Percentiles rank a stretch among this genome's conserved stretches.
Evolutionary conservation across 2,113 vertebrate genomes (phyloP).

Genomic region (Spilogale gracilis): DNA sequence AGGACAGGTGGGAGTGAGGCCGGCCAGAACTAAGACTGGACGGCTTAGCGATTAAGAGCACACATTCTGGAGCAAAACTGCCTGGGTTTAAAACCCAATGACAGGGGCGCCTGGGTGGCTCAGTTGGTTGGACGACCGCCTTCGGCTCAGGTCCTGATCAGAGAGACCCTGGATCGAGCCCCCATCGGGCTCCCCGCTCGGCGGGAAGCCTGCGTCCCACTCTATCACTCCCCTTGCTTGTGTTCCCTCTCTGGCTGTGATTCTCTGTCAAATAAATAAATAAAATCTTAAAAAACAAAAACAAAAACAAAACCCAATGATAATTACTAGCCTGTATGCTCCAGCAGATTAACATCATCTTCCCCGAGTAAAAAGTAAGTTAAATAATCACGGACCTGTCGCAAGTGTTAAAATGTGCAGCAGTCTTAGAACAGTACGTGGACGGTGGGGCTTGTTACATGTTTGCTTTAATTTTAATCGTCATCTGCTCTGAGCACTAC

Average conservation of each 20-base stretch:
- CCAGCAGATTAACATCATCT: neutral
- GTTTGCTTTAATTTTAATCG: neutral
- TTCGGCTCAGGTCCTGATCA: too few species aligned
- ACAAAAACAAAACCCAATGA: neutral
- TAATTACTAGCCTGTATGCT: neutral
- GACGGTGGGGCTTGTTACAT: neutral
- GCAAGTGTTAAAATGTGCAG: neutral
- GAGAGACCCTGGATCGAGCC: too few species aligned
- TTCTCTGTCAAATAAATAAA: too few species aligned
- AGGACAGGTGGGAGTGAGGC: neutral
- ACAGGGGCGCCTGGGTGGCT: too few species aligned
- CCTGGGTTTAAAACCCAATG: too few species aligned
- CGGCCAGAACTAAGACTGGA: neutral
- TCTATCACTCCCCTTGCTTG: too few species aligned
- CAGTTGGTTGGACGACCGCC: too few species aligned
- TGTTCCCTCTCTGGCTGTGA: too few species aligned
- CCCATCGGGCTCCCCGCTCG: too few species aligned
- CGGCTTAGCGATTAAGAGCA: neutral
- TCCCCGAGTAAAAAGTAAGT: neutral
- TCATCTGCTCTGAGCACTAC: neutral
- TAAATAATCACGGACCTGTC: neutral
- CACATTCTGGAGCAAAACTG: neutral
- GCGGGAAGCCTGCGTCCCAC: too few species aligned
- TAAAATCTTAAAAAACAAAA: too few species aligned
- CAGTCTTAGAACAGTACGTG: neutral